Base-by-base conservation (phyloP, 2,113 vertebrate species). In the Coptodon rendalli region DNA sequence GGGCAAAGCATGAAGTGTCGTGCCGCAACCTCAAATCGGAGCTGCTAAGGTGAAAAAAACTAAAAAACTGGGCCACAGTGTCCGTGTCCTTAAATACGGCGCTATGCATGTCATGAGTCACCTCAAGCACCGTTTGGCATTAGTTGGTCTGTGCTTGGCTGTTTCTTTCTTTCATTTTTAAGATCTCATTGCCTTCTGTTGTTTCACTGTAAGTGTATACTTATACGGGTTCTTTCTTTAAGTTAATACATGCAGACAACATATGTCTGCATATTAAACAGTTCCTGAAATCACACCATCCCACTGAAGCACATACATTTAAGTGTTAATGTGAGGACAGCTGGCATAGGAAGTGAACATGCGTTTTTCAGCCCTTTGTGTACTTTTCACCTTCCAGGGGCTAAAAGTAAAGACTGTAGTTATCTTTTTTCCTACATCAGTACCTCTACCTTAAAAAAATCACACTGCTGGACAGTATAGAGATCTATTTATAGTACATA, bases 361-460 rank as follows among this genome's bases (percentile, higher is more conserved):
- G 82, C 68, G 89, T 94, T 90, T 94, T 94, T 93, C 78, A 93
- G 17, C 52, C 53, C 13, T 84, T 50, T 9, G 45, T 66, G 85
- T 83, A 86, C 88, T 91, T 87, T 94, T 90, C 84, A 92, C 83
- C 87, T 94, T 86, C 61, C 13, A 78, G 31, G 9, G 63, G 52
- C 61, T 83, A 38, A 82, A 90, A 89, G 93, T 84, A 91, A 85
- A 90, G 52, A 53, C 3, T 36, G 40, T 17, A 24, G 40, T 78
- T 40, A 68, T 10, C 59, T 17, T 57, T 59, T 43, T 43, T 24
- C 19, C 43, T 50, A 76, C 10, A 40, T 36, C 54, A n/a, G 10
- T 52, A 71, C 43, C 50, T 36, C 43, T 19, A 10, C 24, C 9
- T 78, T 50, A 7, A 17, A 53, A 76, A 50, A 4, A 12, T 76